These are phyloP conservation scores for Gallinago jamesoni DNA, from an alignment of 2,113 vertebrate species.

Conservation along the genomic window DNA sequence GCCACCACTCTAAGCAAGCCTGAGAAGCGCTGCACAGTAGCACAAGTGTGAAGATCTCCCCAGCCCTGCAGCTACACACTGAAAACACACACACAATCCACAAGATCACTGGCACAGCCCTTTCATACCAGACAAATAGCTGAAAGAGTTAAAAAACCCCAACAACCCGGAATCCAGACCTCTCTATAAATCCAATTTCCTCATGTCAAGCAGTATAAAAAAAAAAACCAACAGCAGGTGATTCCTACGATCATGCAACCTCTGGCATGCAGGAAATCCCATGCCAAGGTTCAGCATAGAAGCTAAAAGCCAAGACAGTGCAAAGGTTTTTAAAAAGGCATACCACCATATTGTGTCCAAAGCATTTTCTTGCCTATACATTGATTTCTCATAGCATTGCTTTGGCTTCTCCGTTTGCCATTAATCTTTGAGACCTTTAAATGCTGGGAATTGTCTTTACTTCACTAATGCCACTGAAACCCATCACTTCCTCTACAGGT, in stretches of 20 bases:
- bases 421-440: background rate
- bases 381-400: background rate
- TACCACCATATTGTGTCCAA: background rate
- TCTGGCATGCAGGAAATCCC: background rate
- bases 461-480: background rate
- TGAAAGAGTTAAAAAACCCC: background rate
- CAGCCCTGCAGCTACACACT: background rate
- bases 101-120: background rate
- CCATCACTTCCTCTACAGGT: background rate
- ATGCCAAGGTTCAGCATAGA: background rate
- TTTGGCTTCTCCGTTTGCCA: background rate
- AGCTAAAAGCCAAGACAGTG: background rate
- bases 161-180: background rate
- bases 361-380: background rate
- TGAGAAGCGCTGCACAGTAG: background rate
- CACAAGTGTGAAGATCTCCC: background rate
- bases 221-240: background rate
- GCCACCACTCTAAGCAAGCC: background rate
- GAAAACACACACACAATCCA: background rate
- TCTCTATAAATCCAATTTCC: background rate
- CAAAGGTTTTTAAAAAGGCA: background rate
- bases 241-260: background rate
- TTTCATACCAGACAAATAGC: background rate
- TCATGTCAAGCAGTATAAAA: background rate
- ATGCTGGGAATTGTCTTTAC: background rate